Base-by-base conservation (phyloP, 2,797 vertebrate species). In the Lepilemur ruficaudatus region DNA sequence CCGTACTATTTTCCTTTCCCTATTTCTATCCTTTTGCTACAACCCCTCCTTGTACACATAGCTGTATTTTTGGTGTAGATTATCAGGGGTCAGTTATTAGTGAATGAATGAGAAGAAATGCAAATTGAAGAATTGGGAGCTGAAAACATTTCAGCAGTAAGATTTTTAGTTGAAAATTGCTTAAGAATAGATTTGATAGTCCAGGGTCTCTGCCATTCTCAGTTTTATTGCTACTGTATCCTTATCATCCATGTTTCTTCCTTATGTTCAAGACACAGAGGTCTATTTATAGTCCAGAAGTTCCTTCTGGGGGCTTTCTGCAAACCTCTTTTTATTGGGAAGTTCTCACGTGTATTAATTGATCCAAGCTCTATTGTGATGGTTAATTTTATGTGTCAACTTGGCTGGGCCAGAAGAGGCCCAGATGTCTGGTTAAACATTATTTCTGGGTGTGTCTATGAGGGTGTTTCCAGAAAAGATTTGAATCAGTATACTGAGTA, bases 81-180 rank as follows among this genome's bases (percentile, higher is more conserved):
- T 63, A 63, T 88, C 65, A 85, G 65, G 35, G 35, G 15, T 92
- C 82, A 67, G 8, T 87, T 94, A 75, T 70, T 50, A 70, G 43
- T 80, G 67, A 75, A 57, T 83, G 35, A 93, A 22, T 80, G 85
- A 83, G 67, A 79, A 89, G 35, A 91, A 92, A 88, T 57, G 38
- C 59, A 93, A 88, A 55, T 38, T 41, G 84, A 94, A 89, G 61
- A 82, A 55, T 38, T 75, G 18, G 80, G n/a, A 96, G 35, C 50
- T 38, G 57, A 90, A 57, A 28, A 48, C 30, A 70, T 59, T 89
- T 38, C 11, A 87, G 30, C 55, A 30, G 10, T 83, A 84, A 41
- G 50, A 86, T 85, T 85, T 94, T 93, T 80, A 78, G 80, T 65
- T 89, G 76, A 87, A 96, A 96, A 81, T 57, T 83, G 11, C 63